These are phyloP conservation scores for Scelioninae gen. 1 DNA, from an alignment of 2,888 invertebrate species.

Conservation along the genomic window DNA sequence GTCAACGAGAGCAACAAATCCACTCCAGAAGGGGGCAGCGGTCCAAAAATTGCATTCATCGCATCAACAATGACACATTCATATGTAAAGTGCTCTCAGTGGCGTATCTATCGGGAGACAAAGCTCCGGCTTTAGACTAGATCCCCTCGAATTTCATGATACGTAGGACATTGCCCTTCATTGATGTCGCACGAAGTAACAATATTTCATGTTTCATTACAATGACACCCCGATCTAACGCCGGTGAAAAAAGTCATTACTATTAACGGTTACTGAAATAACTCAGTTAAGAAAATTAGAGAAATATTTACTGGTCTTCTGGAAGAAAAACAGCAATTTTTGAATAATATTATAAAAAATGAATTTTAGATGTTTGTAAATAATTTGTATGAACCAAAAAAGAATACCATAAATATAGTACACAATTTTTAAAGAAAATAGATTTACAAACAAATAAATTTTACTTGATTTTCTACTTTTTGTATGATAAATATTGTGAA, in stretches of 20 bases:
- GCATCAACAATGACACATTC: slow-evolving; percentile 25
- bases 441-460: no score
- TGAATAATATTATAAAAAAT: no score
- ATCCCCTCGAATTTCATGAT: neutral
- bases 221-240: neutral
- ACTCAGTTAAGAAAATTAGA: no score
- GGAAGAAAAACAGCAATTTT: no score
- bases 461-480: no score
- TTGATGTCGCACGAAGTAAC: neutral
- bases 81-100: slow-evolving; percentile 26
- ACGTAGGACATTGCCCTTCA: slow-evolving; percentile 6
- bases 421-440: no score
- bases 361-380: no score
- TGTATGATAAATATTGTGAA: no score
- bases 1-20: slow-evolving; percentile 9
- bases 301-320: no score
- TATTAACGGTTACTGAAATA: neutral
- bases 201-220: slow-evolving; percentile 21
- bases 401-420: no score
- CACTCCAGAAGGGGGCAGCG: slow-evolving; percentile 6
- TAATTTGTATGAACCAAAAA: no score
- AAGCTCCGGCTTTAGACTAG: neutral
- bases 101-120: neutral
- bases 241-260: slow-evolving; percentile 1
- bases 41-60: slow-evolving; percentile 43